These are phyloP conservation scores for Dasypogon diadema DNA, from an alignment of 2,888 invertebrate genomes.

Conservation along the genomic window DNA sequence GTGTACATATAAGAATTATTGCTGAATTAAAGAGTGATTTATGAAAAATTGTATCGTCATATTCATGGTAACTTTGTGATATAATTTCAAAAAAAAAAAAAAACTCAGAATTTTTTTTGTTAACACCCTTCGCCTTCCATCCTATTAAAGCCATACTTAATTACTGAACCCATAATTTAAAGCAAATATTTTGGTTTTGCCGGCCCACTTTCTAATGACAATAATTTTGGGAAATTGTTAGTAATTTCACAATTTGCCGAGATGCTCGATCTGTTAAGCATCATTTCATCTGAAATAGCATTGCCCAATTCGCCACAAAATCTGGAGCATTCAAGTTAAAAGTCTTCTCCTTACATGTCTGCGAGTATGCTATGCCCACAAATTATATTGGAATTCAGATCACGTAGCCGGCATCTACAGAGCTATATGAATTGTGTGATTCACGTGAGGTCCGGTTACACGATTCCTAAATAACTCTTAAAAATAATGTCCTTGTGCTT, in stretches of 20 bases:
- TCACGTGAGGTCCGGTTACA: constrained; percentile 57
- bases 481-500: constrained; percentile 55
- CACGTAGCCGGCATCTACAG: constrained; percentile 55
- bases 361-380: constrained; percentile 39
- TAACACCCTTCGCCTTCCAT: too few relatives aligned
- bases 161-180: too few relatives aligned
- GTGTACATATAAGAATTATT: too few relatives aligned
- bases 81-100: too few relatives aligned
- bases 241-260: constrained; percentile 32
- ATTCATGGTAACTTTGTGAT: too few relatives aligned
- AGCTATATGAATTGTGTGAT: constrained; percentile 56
- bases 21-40: too few relatives aligned
- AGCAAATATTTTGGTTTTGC: too few relatives aligned
- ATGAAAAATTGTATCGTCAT: too few relatives aligned
- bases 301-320: constrained; percentile 23
- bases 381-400: constrained; percentile 50
- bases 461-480: constrained; percentile 57
- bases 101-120: too few relatives aligned
- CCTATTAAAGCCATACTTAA: too few relatives aligned
- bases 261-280: neutral
- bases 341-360: constrained; percentile 6
- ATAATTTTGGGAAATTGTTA: constrained; percentile 34
- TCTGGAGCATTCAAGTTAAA: constrained; percentile 29
- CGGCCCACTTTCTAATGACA: too few relatives aligned
- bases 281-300: constrained; percentile 36